These are phyloP conservation scores for Gibbula magus DNA, from an alignment of 2,888 invertebrate species.

Conservation along the genomic window DNA sequence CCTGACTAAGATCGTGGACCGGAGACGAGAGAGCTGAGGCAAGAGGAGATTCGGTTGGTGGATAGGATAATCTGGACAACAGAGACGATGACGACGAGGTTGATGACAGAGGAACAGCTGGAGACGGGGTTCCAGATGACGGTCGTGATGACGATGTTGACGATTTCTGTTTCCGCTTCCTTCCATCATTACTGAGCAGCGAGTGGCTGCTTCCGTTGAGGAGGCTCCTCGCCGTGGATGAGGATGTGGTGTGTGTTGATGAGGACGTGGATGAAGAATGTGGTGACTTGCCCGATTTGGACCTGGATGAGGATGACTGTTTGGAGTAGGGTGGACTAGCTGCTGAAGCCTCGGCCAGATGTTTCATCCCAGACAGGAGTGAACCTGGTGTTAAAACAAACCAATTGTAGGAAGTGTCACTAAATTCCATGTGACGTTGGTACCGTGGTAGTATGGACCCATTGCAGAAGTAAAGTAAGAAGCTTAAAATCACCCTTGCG, in stretches of 20 bases:
- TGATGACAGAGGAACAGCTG: conserved; percentile 31
- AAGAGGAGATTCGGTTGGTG: neutral
- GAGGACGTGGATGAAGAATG: conserved; percentile 31
- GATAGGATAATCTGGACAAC: conserved; percentile 28
- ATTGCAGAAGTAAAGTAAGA: too few species aligned
- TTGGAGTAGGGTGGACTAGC: conserved; percentile 24
- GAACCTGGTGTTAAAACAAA: conserved; percentile 20
- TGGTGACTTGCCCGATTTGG: conserved; percentile 9
- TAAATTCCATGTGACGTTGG: too few species aligned
- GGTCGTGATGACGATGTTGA: conserved; percentile 1
- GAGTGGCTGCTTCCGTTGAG: neutral
- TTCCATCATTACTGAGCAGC: neutral
- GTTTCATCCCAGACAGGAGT: conserved; percentile 37
- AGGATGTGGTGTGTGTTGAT: conserved; percentile 22
- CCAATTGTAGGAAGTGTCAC: neutral
- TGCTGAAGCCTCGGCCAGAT: conserved; percentile 15
- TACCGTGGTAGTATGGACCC: too few species aligned
- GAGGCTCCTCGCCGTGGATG: neutral
- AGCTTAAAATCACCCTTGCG: too few species aligned
- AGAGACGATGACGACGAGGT: conserved; percentile 29
- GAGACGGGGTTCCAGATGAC: conserved; percentile 17
- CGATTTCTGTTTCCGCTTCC: conserved; percentile 22
- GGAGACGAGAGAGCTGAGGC: neutral
- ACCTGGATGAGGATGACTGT: conserved; percentile 36
- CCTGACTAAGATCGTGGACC: neutral